Base-by-base conservation (phyloP, 2,888 invertebrate species). In the Pemphredon lugubris region DNA sequence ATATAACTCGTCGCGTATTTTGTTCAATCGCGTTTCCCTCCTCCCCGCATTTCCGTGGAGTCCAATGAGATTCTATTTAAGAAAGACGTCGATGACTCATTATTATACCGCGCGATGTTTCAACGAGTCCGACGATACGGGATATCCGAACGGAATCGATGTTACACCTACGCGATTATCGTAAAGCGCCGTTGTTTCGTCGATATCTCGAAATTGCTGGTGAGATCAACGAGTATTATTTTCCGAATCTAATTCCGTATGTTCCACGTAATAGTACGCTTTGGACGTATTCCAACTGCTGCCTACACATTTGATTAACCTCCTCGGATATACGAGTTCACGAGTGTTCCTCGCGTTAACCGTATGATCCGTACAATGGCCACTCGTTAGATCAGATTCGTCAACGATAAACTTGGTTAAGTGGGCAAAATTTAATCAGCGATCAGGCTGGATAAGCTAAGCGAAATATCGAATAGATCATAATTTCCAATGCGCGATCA, bases 171-270 rank as follows among this genome's bases (percentile, higher is more conserved):
- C 30, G 30, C 7, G 7, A 2, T 9, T 30, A 9, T 9, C 30
- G 6, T 6, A 30, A 30, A 30, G 0, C 30, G 30, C 9, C 7
- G 30, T 9, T 9, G 30, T 30, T 30, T 6, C 30, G 30, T 18
- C 26, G 30, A 16, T 20, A 13, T 16, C 9, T 21, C 39, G 39
- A n/a, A n/a, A n/a, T n/a, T n/a, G n/a, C n/a, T n/a, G 39, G 9
- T 6, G n/a, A 39, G n/a, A 55, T 44, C 58, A 54, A 0, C 30
- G 11, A 61, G 44, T 42, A 48, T 51, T 60, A 61, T 61, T 64
- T 73, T 76, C 65, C 51, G 34, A 57, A 39, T 64, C 70, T 77
- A 77, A 77, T 77, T 77, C 66, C 59, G 77, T 73, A 70, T 39
- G 60, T 50, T 39, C 77, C 57, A 60, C 74, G 77, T 70, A 77